Evolutionary conservation across 1,140 invertebrate species (phyloP).

Genomic region (Lepidostoma basale): DNA sequence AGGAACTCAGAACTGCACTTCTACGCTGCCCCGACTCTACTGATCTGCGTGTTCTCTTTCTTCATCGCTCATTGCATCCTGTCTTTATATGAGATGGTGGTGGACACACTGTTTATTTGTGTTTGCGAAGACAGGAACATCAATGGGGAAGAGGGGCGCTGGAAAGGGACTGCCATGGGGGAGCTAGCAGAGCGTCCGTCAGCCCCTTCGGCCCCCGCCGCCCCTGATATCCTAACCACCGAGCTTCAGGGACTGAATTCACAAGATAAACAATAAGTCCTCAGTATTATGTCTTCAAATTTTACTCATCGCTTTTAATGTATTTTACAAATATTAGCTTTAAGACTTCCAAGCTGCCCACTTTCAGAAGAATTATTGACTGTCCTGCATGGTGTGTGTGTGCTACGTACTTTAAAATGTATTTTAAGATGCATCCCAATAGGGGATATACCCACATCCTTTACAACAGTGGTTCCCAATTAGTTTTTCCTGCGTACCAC

Average conservation of each 20-base stretch:
- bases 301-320: no score
- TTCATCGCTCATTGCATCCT: slow-evolving; percentile 93
- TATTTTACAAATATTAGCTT: no score
- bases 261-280: background rate
- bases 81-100: slow-evolving; percentile 94
- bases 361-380: no score
- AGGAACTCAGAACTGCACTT: slow-evolving; percentile 75
- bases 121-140: slow-evolving; percentile 85
- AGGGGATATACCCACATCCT: no score
- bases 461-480: no score
- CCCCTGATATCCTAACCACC: background rate
- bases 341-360: no score
- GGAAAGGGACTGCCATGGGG: slow-evolving; percentile 68
- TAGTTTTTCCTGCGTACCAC: no score
- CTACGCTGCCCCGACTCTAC: slow-evolving; percentile 83
- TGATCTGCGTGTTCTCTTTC: slow-evolving; percentile 89
- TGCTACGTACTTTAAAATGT: no score
- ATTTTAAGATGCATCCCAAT: no score
- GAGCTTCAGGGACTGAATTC: slow-evolving; percentile 14
- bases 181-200: slow-evolving; percentile 54
- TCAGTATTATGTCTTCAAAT: no score
- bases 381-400: no score
- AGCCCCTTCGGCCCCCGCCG: background rate
- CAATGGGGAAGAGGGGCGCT: slow-evolving; percentile 67
- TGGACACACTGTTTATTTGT: slow-evolving; percentile 93